Conservation (phyloP, 2,888 invertebrate genomes). For the Drosophila nr. perissopoda region DNA sequence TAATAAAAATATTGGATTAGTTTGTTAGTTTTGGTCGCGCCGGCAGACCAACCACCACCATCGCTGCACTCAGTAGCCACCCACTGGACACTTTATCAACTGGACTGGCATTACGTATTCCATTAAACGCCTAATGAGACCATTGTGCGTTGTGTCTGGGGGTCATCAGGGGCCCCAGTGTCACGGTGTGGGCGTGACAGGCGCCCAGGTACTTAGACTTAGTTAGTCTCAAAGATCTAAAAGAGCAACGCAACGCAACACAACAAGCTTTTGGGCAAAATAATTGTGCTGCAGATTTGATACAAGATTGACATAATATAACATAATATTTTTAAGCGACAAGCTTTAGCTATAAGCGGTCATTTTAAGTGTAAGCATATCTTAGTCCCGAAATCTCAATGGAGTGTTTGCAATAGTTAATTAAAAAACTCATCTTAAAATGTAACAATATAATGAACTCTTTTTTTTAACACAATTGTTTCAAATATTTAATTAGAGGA, state of each 20-base stretch:
- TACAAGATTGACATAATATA: background rate
- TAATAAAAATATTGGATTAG: conserved; percentile 82
- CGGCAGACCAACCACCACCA: conserved; percentile 46
- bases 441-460: background rate
- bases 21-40: conserved; percentile 71
- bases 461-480: background rate
- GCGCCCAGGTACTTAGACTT: conserved; percentile 58
- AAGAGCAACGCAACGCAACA: conserved; percentile 15
- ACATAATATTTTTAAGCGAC: background rate
- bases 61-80: conserved; percentile 20
- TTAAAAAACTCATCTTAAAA: background rate
- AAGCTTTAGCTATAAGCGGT: background rate
- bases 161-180: conserved; percentile 46
- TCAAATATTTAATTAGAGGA: background rate
- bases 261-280: conserved; percentile 3
- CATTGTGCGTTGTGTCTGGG: conserved; percentile 60
- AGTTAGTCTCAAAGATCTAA: conserved; percentile 45
- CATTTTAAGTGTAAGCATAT: background rate
- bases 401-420: background rate
- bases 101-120: conserved; percentile 70
- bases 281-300: background rate
- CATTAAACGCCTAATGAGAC: conserved; percentile 78
- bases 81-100: conserved; percentile 70
- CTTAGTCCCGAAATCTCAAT: background rate
- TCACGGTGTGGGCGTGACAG: conserved; percentile 25